Conservation (phyloP, 2,888 invertebrate species). For the Exocentrus adspersus region DNA sequence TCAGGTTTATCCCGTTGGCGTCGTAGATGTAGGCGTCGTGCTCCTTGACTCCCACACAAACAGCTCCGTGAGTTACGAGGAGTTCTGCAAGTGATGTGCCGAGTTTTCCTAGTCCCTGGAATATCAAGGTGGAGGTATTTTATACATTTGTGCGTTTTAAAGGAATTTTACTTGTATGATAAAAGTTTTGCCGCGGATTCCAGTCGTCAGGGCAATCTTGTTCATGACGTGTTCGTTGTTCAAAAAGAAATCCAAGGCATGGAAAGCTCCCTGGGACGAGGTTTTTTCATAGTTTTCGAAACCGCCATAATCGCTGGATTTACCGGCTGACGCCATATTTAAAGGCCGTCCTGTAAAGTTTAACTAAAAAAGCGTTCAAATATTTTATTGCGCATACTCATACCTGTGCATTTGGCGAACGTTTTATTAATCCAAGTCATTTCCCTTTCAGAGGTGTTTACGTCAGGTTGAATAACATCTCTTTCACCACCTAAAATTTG, state of each 20-base stretch:
- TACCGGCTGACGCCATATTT: constrained; percentile 49
- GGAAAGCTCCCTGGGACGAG: constrained; percentile 51
- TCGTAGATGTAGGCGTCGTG: constrained; percentile 54
- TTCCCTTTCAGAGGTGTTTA: constrained; percentile 51
- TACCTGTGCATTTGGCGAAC: constrained; percentile 43
- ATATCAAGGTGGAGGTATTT: neutral
- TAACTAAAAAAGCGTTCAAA: no score
- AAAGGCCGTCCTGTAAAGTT: constrained; percentile 30
- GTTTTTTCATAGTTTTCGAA: constrained; percentile 51
- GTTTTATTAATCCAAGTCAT: constrained; percentile 53
- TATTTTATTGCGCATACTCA: neutral
- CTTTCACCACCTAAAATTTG: constrained; percentile 44
- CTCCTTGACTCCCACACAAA: constrained; percentile 59
- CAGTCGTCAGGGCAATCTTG: constrained; percentile 45
- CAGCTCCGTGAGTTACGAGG: constrained; percentile 53
- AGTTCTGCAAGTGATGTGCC: constrained; percentile 51
- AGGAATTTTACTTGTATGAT: constrained; percentile 53
- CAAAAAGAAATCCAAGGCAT: constrained; percentile 52
- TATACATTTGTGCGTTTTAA: no score
- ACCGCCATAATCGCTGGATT: constrained; percentile 51
- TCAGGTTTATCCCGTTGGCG: constrained; percentile 52
- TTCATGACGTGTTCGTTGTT: constrained; percentile 50
- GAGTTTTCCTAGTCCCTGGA: constrained; percentile 58
- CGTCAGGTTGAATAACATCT: constrained; percentile 57
- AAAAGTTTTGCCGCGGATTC: constrained; percentile 56